Evolutionary conservation across 1,140 invertebrate species (phyloP).

Genomic region (Magallana angulata): DNA sequence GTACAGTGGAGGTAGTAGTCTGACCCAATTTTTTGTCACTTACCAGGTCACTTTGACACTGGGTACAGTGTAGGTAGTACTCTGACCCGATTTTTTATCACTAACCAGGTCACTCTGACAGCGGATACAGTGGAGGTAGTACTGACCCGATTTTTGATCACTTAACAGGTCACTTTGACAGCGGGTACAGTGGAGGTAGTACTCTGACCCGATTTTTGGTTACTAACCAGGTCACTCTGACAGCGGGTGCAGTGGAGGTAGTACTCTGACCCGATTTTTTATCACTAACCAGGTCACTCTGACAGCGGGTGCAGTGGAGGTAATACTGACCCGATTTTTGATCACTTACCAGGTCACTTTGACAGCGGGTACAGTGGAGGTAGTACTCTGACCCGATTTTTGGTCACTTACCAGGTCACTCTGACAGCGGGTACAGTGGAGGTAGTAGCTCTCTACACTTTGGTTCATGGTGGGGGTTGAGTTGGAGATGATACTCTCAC

Average conservation of each 20-base stretch:
- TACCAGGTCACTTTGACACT: not conserved
- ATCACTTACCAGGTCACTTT: too few species aligned
- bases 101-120: conserved; percentile 59
- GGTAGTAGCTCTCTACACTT: conserved; percentile 53
- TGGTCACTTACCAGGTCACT: conserved; percentile 57
- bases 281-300: conserved; percentile 55
- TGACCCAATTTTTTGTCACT: too few species aligned
- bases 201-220: not conserved
- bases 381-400: conserved; percentile 39
- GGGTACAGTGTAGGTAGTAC: conserved; percentile 52
- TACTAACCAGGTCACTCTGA: conserved; percentile 56
- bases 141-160: not conserved
- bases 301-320: conserved; percentile 59
- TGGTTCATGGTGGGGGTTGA: conserved; percentile 23
- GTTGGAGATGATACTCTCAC: conserved; percentile 61
- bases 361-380: conserved; percentile 36
- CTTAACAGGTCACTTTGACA: conserved; percentile 58
- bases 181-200: conserved; percentile 61
- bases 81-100: not conserved
- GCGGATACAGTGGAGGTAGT: conserved; percentile 61
- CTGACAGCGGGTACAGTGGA: conserved; percentile 58
- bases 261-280: not conserved
- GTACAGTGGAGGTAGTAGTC: conserved; percentile 61
- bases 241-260: conserved; percentile 48
- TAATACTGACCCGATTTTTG: conserved; percentile 33